phyloP scores from a whole-genome alignment of 2,797 vertebrate species.

The Pteronotus mesoamericanus region DNA sequence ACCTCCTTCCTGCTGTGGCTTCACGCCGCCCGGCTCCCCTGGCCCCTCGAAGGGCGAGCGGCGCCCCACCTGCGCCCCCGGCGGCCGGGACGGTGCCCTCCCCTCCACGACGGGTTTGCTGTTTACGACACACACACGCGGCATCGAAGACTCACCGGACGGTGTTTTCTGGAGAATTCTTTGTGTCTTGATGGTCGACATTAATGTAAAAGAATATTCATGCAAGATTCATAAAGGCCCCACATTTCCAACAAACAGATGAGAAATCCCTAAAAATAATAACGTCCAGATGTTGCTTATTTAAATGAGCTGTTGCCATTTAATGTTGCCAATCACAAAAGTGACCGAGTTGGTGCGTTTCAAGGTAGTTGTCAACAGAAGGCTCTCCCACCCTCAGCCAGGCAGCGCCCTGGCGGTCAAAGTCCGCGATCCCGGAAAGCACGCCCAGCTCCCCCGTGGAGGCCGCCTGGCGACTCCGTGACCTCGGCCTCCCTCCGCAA shows the following conservation, averaged over 20 bases:
- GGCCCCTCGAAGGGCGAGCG: conserved; percentile 64
- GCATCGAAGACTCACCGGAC: conserved; percentile 66
- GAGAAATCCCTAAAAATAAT: conserved; percentile 84
- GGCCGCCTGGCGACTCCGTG: background rate
- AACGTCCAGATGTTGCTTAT: conserved; percentile 84
- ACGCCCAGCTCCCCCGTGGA: background rate
- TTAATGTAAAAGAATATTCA: conserved; percentile 74
- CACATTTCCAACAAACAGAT: conserved; percentile 81
- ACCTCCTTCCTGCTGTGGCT: conserved; percentile 64
- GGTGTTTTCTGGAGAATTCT: conserved; percentile 67
- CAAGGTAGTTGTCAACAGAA: conserved; percentile 71
- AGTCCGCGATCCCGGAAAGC: conserved; percentile 60
- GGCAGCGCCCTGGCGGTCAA: conserved; percentile 45
- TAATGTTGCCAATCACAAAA: conserved; percentile 77
- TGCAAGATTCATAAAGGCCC: conserved; percentile 79
- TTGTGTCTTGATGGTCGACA: conserved; percentile 70
- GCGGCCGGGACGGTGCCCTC: conserved; percentile 2
- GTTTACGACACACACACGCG: conserved; percentile 41
- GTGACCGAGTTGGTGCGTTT: conserved; percentile 75
- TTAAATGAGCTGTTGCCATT: conserved; percentile 82
- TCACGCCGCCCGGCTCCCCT: conserved; percentile 70
- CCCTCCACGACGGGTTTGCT: conserved; percentile 45
- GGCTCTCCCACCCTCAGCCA: conserved; percentile 47
- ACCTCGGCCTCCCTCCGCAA: background rate
- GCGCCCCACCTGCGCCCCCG: conserved; percentile 65